Percentiles rank a stretch among this genome's conserved stretches.
phyloP scores from a whole-genome alignment of 1,140 invertebrate genomes.

The Pemphigus obesinymphae region DNA sequence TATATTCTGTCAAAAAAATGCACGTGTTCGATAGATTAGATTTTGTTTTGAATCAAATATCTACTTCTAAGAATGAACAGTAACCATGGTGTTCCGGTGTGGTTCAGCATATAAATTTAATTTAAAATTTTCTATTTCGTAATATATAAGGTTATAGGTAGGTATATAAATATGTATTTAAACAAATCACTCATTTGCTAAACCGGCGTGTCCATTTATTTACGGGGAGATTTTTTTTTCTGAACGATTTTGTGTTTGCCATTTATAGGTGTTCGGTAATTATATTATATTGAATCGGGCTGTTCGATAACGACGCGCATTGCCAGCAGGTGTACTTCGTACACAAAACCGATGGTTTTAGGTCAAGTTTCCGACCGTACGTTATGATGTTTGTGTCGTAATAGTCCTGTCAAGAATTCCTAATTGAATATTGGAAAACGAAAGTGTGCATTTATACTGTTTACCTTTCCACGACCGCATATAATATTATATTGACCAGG shows the following conservation, averaged over 20 bases:
- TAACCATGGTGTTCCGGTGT: no score
- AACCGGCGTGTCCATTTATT: not conserved
- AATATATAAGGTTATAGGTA: no score
- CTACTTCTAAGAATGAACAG: no score
- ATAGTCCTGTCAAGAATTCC: conserved; percentile 31
- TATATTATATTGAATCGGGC: not conserved
- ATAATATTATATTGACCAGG: not conserved
- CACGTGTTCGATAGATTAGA: no score
- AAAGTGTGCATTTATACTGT: conserved; percentile 27
- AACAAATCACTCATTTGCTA: no score
- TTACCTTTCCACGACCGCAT: not conserved
- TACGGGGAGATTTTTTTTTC: not conserved
- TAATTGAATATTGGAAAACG: conserved; percentile 39
- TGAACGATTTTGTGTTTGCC: not conserved
- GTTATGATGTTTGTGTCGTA: conserved; percentile 20
- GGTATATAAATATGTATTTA: no score
- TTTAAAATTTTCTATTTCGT: no score
- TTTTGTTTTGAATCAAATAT: no score
- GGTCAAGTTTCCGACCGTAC: conserved; percentile 30
- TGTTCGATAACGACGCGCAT: not conserved
- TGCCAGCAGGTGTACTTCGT: not conserved
- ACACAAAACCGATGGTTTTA: conserved; percentile 3
- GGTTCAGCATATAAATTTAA: no score
- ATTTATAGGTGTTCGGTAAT: not conserved
- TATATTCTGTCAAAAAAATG: no score